Conservation (phyloP, 2,797 vertebrate genomes). For the Tamandua tetradactyla region DNA sequence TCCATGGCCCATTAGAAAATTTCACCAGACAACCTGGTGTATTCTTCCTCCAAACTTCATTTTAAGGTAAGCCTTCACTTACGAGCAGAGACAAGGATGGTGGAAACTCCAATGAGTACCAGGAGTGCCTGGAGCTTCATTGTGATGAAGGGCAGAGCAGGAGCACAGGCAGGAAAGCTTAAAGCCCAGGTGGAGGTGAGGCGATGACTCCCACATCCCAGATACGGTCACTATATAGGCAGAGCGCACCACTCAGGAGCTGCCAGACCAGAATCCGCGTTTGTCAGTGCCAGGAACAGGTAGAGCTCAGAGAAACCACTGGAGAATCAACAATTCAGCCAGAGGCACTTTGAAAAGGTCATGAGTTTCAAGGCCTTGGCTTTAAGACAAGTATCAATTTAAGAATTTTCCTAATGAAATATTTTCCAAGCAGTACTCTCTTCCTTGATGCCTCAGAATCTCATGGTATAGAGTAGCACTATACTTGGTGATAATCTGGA, state of each 20-base stretch:
- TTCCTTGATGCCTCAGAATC: no score
- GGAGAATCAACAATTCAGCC: not conserved
- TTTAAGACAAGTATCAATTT: no score
- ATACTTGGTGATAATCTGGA: no score
- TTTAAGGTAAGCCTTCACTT: not conserved
- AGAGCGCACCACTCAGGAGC: not conserved
- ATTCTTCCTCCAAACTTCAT: not conserved
- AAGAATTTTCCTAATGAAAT: no score
- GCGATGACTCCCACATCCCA: not conserved
- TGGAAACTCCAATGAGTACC: not conserved
- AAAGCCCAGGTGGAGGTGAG: no score
- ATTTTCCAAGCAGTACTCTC: no score
- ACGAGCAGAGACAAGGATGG: not conserved
- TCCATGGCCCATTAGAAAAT: rapidly evolving
- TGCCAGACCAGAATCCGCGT: not conserved
- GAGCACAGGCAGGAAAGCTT: not conserved
- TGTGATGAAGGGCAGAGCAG: not conserved
- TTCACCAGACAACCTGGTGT: not conserved
- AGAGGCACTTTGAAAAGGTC: not conserved
- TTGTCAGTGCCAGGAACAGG: not conserved
- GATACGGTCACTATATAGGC: not conserved
- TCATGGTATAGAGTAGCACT: no score
- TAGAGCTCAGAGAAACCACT: not conserved
- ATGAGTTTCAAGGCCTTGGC: not conserved
- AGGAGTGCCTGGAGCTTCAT: slow-evolving; percentile 11